phyloP scores from a whole-genome alignment of 2,888 invertebrate genomes.

The Prenolepis imparis region DNA sequence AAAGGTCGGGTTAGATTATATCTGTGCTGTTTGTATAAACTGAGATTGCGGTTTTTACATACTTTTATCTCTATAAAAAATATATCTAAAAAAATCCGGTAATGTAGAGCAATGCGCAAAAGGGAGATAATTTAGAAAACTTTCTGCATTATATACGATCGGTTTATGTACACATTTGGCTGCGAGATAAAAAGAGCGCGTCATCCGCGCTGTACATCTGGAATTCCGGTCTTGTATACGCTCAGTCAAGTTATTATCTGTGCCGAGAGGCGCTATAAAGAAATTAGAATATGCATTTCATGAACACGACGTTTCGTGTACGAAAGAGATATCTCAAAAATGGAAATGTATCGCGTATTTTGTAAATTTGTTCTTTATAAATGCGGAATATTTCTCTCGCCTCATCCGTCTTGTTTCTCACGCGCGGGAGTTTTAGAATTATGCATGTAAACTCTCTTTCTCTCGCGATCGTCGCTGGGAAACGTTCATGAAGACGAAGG shows the following conservation, averaged over 20 bases:
- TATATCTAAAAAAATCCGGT: not conserved
- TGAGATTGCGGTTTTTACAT: not conserved
- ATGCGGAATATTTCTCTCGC: not conserved
- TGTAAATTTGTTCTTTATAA: slow-evolving; percentile 7
- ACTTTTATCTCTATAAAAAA: not conserved
- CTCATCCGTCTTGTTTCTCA: not conserved
- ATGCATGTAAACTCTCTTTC: not conserved
- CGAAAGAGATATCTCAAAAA: slow-evolving; percentile 30
- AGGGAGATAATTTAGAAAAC: not conserved
- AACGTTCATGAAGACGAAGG: not conserved
- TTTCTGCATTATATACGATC: not conserved
- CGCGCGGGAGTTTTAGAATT: not conserved
- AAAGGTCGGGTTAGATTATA: not conserved
- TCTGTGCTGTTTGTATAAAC: not conserved
- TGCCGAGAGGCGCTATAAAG: not conserved
- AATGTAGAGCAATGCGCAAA: not conserved
- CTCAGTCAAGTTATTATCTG: slow-evolving; percentile 30
- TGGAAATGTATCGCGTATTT: slow-evolving; percentile 31
- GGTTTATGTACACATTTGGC: slow-evolving; percentile 7
- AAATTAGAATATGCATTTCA: slow-evolving; percentile 24
- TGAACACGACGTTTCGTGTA: not conserved
- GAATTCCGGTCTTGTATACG: slow-evolving; percentile 4
- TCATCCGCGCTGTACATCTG: not conserved
- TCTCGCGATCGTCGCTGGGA: slow-evolving; percentile 3
- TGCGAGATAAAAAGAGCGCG: not conserved